Conservation (phyloP, 2,888 invertebrate genomes). For the Unio pictorum region DNA sequence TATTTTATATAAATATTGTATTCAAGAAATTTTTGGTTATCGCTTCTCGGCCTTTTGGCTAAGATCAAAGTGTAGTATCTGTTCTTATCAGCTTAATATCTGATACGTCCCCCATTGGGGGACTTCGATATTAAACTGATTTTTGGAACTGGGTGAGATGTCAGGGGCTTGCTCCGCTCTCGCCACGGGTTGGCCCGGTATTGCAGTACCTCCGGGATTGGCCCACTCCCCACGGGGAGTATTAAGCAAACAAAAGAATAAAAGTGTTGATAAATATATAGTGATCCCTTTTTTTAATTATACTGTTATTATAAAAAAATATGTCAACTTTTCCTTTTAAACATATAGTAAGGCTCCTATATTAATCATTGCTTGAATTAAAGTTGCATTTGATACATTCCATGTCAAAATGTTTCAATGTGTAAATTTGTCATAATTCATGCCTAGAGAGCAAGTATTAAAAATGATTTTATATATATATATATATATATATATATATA, state of each 20-base stretch:
- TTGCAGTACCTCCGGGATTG: slow-evolving; percentile 79
- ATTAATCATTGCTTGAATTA: too few species aligned
- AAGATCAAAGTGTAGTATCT: slow-evolving; percentile 70
- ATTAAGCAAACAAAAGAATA: slow-evolving; percentile 14
- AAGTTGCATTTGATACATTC: too few species aligned
- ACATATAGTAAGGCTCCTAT: too few species aligned
- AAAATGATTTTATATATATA: too few species aligned
- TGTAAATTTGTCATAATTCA: too few species aligned
- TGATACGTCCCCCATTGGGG: slow-evolving; percentile 76
- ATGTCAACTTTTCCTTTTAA: too few species aligned
- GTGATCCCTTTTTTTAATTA: background rate
- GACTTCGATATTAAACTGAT: slow-evolving; percentile 65
- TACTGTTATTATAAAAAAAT: too few species aligned
- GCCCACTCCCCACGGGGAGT: slow-evolving; percentile 46
- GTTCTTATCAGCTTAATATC: slow-evolving; percentile 82
- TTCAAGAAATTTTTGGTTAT: too few species aligned
- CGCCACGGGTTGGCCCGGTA: slow-evolving; percentile 80
- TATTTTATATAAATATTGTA: too few species aligned
- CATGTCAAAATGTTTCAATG: too few species aligned
- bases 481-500: too few species aligned
- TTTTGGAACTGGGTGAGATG: slow-evolving; percentile 62
- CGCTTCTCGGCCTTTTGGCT: slow-evolving; percentile 19
- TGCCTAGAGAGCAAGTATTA: too few species aligned
- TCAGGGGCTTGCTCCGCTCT: slow-evolving; percentile 79
- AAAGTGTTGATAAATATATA: background rate